These are phyloP conservation scores for Hyposoter dolosus DNA, from an alignment of 2,888 invertebrate species.

Conservation along the genomic window DNA sequence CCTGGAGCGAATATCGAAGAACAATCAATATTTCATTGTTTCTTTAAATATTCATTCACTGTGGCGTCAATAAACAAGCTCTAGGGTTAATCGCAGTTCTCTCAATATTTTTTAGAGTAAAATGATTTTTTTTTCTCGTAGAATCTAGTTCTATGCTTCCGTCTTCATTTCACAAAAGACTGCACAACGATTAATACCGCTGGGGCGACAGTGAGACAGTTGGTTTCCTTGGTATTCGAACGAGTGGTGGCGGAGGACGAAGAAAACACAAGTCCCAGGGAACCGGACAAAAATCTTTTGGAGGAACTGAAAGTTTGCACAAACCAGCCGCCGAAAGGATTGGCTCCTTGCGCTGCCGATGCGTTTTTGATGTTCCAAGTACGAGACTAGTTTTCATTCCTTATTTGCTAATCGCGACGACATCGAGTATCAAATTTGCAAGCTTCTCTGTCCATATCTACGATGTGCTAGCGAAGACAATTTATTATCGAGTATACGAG, in stretches of 20 bases:
- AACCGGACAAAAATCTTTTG: slow-evolving; percentile 87
- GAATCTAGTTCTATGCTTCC: slow-evolving; percentile 97
- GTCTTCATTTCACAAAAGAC: slow-evolving; percentile 98
- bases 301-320: slow-evolving; percentile 92
- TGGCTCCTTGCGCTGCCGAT: slow-evolving; percentile 95
- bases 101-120: background rate
- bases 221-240: slow-evolving; percentile 96
- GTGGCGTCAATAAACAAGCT: no score
- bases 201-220: slow-evolving; percentile 98
- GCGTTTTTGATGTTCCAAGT: slow-evolving; percentile 98
- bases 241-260: slow-evolving; percentile 92
- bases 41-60: no score
- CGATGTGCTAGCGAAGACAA: background rate
- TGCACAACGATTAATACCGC: slow-evolving; percentile 98
- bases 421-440: background rate
- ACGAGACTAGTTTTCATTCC: slow-evolving; percentile 61
- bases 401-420: background rate
- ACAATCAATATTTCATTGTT: no score
- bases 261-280: slow-evolving; percentile 82
- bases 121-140: slow-evolving; percentile 83
- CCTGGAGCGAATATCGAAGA: no score
- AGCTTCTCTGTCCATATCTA: background rate
- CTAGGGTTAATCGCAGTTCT: no score
- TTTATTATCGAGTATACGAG: background rate
- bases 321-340: slow-evolving; percentile 92